These are phyloP conservation scores for Sminthurides aquaticus DNA, from an alignment of 2,888 invertebrate species.

Conservation along the genomic window DNA sequence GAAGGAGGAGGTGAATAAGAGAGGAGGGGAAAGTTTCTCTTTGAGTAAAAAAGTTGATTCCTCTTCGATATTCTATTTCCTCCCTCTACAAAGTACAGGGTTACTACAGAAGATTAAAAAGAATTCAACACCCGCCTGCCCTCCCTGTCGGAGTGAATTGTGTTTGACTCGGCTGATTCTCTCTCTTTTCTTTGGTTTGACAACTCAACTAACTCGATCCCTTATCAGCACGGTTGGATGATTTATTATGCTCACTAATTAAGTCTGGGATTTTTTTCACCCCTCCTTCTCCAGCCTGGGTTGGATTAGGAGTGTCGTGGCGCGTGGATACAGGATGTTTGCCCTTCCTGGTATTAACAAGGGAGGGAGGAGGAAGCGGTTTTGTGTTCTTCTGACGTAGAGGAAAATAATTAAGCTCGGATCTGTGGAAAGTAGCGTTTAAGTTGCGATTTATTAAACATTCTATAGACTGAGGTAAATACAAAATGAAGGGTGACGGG, in stretches of 20 bases:
- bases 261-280: constrained; percentile 14
- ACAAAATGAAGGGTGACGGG: not conserved
- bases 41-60: too few relatives aligned
- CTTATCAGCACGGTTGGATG: constrained; percentile 10
- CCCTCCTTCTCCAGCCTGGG: not conserved
- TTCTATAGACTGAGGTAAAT: not conserved
- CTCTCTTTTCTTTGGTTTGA: not conserved
- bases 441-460: not conserved
- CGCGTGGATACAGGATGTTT: too few relatives aligned
- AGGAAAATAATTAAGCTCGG: not conserved
- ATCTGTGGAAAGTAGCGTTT: not conserved
- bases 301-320: too few relatives aligned
- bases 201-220: not conserved
- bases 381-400: not conserved
- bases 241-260: constrained; percentile 23
- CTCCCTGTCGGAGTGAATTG: not conserved
- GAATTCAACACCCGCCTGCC: not conserved
- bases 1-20: too few relatives aligned
- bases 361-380: not conserved
- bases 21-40: too few relatives aligned
- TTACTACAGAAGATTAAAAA: not conserved
- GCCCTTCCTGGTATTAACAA: not conserved
- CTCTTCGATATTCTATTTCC: too few relatives aligned
- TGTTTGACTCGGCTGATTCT: not conserved
- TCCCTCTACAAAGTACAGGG: too few relatives aligned